phyloP scores from a whole-genome alignment of 2,888 invertebrate genomes.

The Hartigia nigra region DNA sequence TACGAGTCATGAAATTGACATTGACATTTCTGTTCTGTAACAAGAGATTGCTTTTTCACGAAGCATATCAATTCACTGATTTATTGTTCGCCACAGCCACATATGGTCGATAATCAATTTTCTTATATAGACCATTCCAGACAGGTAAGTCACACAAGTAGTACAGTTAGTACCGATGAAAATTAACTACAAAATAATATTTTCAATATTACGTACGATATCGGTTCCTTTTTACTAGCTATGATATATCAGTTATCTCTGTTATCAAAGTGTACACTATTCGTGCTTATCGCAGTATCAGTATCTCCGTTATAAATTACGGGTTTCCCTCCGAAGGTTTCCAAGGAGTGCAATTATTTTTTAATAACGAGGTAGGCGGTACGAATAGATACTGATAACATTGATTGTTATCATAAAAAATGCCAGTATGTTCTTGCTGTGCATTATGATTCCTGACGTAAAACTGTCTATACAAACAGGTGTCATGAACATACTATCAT shows the following conservation, averaged over 20 bases:
- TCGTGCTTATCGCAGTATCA: not conserved
- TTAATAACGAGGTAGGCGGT: not conserved
- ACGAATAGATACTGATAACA: not conserved
- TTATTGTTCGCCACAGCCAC: not conserved
- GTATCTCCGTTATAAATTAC: not conserved
- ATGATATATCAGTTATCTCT: not conserved
- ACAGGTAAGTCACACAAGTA: no score
- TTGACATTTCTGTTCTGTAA: not conserved
- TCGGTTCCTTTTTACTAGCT: not conserved
- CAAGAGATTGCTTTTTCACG: not conserved
- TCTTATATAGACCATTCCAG: not conserved
- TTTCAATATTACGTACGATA: not conserved
- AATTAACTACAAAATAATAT: not conserved
- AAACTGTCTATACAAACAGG: not conserved
- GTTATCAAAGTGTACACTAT: not conserved
- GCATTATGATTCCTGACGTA: not conserved
- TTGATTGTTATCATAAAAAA: not conserved
- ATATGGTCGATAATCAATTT: not conserved
- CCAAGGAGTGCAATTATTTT: not conserved
- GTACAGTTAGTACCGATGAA: not conserved
- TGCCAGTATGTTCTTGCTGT: not conserved
- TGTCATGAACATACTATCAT: not conserved
- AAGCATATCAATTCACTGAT: not conserved
- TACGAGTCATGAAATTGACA: not conserved
- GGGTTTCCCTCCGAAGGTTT: not conserved